Conservation (phyloP, 2,113 vertebrate species). For the Tylochromis polylepis region DNA sequence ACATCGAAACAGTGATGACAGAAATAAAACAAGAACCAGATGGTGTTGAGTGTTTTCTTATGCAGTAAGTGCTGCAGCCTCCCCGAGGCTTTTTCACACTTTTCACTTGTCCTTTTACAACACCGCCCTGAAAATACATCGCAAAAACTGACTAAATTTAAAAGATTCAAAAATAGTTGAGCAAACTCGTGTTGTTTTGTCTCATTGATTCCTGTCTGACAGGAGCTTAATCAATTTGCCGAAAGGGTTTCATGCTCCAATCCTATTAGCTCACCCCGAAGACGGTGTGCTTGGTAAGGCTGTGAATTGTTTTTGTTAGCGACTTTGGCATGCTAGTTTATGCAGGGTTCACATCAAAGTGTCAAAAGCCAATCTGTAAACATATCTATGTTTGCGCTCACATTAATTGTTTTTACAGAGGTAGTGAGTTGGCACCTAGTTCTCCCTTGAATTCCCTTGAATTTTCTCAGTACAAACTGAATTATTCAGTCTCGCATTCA, state of each 20-base stretch:
- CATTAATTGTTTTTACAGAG: conserved; percentile 10
- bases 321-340: neutral
- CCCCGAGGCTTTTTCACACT: conserved; percentile 36
- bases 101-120: conserved; percentile 17
- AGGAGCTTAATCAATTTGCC: conserved; percentile 39
- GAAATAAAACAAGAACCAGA: conserved; percentile 55
- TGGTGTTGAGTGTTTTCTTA: conserved; percentile 30
- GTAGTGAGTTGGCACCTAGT: neutral
- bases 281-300: neutral
- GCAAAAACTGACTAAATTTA: conserved; percentile 24
- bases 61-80: conserved; percentile 27
- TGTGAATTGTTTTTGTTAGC: conserved; percentile 29
- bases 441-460: conserved; percentile 6
- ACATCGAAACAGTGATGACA: conserved; percentile 16
- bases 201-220: conserved; percentile 34
- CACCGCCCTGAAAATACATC: neutral
- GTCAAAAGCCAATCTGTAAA: conserved; percentile 2
- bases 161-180: conserved; percentile 21
- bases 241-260: conserved; percentile 21
- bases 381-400: conserved; percentile 12
- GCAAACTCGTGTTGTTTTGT: conserved; percentile 20
- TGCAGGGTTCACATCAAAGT: conserved; percentile 18
- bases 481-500: conserved; percentile 53
- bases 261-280: conserved; percentile 34
- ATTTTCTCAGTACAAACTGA: conserved; percentile 36